Percentiles rank a stretch among this genome's conserved stretches.
phyloP scores from a whole-genome alignment of 2,113 vertebrate genomes.

The Columba livia region DNA sequence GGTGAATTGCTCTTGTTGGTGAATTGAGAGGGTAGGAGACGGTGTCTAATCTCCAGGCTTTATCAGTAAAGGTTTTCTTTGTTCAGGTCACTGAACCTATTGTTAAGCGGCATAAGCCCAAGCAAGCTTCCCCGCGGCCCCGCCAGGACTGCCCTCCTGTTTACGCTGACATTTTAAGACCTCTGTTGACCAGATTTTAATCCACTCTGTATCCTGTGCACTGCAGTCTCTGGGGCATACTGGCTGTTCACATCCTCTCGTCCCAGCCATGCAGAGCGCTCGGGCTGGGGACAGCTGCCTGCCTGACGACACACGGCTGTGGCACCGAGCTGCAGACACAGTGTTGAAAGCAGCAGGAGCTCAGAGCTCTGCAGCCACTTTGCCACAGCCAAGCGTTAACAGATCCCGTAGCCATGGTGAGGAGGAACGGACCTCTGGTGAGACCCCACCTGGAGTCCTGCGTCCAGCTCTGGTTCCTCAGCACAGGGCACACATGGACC shows the following conservation, averaged over 20 bases:
- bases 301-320: neutral
- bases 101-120: constrained; percentile 39
- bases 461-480: too few relatives aligned
- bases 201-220: constrained; percentile 42
- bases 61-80: constrained; percentile 49
- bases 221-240: constrained; percentile 33
- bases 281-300: neutral
- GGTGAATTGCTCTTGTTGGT: neutral
- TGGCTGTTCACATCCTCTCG: neutral
- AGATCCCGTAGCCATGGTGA: neutral
- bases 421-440: neutral
- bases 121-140: constrained; percentile 4
- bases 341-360: neutral
- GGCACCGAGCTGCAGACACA: neutral
- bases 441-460: too few relatives aligned
- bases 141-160: constrained; percentile 49
- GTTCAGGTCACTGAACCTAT: constrained; percentile 59
- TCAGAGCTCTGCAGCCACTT: neutral
- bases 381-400: neutral
- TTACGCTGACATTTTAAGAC: constrained; percentile 54
- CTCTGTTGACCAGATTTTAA: constrained; percentile 57
- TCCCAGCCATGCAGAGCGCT: neutral
- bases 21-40: neutral
- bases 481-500: too few relatives aligned
- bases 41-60: constrained; percentile 11